These are phyloP conservation scores for Riparia riparia DNA, from an alignment of 2,113 vertebrate species.

Conservation along the genomic window DNA sequence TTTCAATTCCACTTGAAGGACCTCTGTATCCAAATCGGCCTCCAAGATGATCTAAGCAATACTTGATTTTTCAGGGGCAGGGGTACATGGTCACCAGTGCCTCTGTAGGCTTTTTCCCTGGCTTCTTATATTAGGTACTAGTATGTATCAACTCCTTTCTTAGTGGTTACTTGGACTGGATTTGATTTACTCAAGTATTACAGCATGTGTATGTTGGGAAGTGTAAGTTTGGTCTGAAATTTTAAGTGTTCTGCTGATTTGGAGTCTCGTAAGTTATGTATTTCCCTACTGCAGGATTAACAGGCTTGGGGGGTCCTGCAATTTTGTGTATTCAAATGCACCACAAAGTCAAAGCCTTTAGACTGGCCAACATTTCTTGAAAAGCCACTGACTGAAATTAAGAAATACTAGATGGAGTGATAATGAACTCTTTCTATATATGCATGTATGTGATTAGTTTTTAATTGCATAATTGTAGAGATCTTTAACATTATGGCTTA, in stretches of 20 bases:
- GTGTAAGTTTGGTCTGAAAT: background rate
- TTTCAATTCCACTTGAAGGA: background rate
- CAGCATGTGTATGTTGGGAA: background rate
- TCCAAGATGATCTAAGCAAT: background rate
- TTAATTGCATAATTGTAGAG: background rate
- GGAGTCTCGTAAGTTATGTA: background rate
- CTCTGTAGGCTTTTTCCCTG: fast-evolving
- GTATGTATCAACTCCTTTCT: background rate
- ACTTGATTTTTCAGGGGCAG: background rate
- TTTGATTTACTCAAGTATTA: background rate
- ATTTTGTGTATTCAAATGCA: background rate
- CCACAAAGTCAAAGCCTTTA: background rate
- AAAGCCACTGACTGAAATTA: background rate
- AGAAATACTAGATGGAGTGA: background rate
- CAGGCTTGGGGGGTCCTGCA: background rate
- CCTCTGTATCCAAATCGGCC: background rate
- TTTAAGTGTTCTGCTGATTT: background rate
- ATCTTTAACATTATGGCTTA: background rate
- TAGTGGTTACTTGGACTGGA: background rate
- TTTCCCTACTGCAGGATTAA: background rate
- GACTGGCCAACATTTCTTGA: background rate
- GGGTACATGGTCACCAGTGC: background rate
- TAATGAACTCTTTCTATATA: background rate
- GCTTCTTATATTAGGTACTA: background rate
- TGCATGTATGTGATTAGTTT: background rate